Evolutionary conservation across 2,797 vertebrate genomes (phyloP), one percentile per base, ranked within the genome.

Genomic region (Cephalopachus bancanus): DNA sequence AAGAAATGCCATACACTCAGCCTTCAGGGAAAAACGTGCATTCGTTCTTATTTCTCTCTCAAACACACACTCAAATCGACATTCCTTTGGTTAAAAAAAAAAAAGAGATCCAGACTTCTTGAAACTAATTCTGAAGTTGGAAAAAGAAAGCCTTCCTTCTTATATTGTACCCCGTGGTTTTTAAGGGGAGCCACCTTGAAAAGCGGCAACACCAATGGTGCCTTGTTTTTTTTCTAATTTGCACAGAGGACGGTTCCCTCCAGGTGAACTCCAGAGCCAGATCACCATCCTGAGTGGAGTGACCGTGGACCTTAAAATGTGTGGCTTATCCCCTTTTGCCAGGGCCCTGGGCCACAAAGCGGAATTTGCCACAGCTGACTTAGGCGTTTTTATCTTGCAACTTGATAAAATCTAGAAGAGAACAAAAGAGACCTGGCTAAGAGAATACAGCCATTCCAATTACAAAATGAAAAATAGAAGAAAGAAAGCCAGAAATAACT

Each of bases 21-120:
- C 30, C 15, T 84, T 24, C 24, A 72, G 30, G 44, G n/a, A 74
- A 83, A 93, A 75, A 49, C 4, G 24, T 30, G 17, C 20, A 67
- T 83, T 81, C 93, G 49, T 86, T 69, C 89, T 87, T 44, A 24
- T 65, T 78, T 89, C 37, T 78, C 10, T 96, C 83, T 84, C 37
- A 83, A 7, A 53, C 20, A 75, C 57, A 59, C 24, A 69, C n/a
- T 67, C 1, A 14, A 65, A 74, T 84, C 26, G 80, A 85, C 49
- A 75, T 83, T 94, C 91, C 96, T 89, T 28, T 44, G 44, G 44
- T 44, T 4, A 44, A 44, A 44, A 44, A 44, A 44, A 93, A 64
- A 86, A 91, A 89, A 91, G 20, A 93, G 24, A 33, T 67, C 51
- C 65, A 85, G 19, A 81, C 59, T 16, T 89, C 74, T 83, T 69